Percentiles rank a stretch among this genome's conserved stretches.
Conservation (phyloP, 2,888 invertebrate genomes). For the Agrotis clavis region DNA sequence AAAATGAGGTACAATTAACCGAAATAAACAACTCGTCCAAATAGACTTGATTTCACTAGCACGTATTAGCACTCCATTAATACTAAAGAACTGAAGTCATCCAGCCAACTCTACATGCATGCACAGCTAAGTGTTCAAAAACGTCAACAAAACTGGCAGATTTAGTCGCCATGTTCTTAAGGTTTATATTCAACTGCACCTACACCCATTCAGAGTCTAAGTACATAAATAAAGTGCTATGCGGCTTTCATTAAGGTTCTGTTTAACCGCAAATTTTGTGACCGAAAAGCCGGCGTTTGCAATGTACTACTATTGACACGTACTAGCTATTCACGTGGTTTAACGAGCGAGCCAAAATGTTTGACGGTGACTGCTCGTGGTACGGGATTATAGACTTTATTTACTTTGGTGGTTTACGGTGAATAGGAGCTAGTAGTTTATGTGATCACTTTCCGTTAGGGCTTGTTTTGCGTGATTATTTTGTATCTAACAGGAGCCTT, state of each 20-base stretch:
- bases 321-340: constrained; percentile 48
- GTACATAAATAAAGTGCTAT: constrained; percentile 56
- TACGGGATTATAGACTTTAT: constrained; percentile 39
- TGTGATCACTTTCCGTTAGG: constrained; percentile 8
- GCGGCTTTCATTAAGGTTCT: constrained; percentile 77
- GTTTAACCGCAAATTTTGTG: constrained; percentile 79
- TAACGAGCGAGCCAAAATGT: constrained; percentile 57
- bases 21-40: background rate
- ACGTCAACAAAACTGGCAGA: background rate
- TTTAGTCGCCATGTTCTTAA: constrained; percentile 11
- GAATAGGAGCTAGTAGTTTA: constrained; percentile 12
- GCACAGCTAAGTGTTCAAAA: constrained; percentile 16
- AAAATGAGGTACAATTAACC: no score
- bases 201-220: constrained; percentile 26
- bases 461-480: constrained; percentile 15
- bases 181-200: constrained; percentile 24
- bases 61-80: background rate
- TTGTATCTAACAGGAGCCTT: background rate
- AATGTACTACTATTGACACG: constrained; percentile 58
- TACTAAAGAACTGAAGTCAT: background rate
- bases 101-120: background rate
- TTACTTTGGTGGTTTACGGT: constrained; percentile 20
- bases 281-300: constrained; percentile 70
- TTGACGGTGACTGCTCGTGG: constrained; percentile 25
- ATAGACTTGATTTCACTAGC: background rate